These are phyloP conservation scores for Nasonia vitripennis DNA, from an alignment of 1,140 invertebrate genomes.

Conservation along the genomic window DNA sequence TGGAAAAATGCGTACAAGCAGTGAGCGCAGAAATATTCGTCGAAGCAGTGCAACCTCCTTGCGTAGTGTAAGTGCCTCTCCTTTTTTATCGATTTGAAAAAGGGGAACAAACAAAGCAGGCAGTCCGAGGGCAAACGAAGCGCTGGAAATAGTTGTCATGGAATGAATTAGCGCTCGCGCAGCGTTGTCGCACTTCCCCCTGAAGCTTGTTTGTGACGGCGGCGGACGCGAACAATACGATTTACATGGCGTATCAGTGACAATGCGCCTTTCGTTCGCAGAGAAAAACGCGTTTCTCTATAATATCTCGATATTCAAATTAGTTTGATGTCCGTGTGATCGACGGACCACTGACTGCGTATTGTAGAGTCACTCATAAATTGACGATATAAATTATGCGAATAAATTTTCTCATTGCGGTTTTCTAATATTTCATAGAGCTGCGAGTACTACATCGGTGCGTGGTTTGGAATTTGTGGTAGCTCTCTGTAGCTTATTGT, in stretches of 20 bases:
- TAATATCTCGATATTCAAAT: constrained; percentile 3
- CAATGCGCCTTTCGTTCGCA: neutral
- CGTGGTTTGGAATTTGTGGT: neutral
- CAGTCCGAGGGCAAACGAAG: neutral
- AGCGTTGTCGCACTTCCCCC: neutral
- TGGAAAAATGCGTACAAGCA: no score
- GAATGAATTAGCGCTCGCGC: constrained; percentile 5
- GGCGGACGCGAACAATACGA: neutral
- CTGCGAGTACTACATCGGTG: no score
- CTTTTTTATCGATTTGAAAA: neutral
- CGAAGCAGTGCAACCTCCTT: neutral
- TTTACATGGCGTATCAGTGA: neutral
- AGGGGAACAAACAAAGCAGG: neutral
- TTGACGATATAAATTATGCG: no score
- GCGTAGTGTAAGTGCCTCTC: neutral
- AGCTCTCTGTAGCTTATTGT: neutral
- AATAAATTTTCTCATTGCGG: neutral
- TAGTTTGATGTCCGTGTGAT: neutral
- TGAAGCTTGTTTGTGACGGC: neutral
- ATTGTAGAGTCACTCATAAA: neutral
- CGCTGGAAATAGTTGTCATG: neutral
- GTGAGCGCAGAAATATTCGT: no score
- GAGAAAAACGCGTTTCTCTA: neutral
- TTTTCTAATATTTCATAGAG: neutral
- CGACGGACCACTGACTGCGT: neutral